Conservation (phyloP, 2,113 vertebrate species). For the Cranoglanis bouderius region DNA sequence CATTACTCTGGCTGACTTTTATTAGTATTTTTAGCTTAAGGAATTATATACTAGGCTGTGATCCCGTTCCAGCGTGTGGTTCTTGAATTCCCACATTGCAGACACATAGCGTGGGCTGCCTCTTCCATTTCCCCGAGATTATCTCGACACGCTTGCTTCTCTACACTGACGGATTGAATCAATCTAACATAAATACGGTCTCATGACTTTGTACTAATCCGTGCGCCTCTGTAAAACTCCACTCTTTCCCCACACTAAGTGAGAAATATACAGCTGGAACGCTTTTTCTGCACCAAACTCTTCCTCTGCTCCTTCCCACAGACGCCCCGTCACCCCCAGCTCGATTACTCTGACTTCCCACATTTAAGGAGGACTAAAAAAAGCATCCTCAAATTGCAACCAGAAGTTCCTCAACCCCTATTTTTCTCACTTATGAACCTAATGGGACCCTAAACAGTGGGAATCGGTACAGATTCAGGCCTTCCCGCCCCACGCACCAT, state of each 20-base stretch:
- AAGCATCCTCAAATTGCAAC: conserved; percentile 78
- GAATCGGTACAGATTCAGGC: conserved; percentile 42
- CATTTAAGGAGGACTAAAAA: conserved; percentile 79
- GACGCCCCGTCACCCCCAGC: conserved; percentile 64
- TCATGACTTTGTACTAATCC: conserved; percentile 67
- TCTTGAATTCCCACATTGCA: conserved; percentile 72
- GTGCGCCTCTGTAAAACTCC: conserved; percentile 55
- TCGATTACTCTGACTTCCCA: conserved; percentile 75
- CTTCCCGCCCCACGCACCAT: background rate
- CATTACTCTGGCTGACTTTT: background rate
- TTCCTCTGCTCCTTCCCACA: conserved; percentile 66
- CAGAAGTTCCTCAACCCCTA: conserved; percentile 67
- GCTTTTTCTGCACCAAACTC: conserved; percentile 61
- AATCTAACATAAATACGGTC: conserved; percentile 73
- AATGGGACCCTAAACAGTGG: conserved; percentile 61
- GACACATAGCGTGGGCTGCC: conserved; percentile 68
- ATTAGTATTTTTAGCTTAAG: background rate
- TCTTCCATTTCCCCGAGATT: conserved; percentile 74
- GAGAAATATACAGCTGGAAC: conserved; percentile 68
- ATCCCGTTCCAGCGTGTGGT: conserved; percentile 68
- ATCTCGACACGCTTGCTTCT: conserved; percentile 63
- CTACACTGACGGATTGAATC: conserved; percentile 68
- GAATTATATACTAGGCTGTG: conserved; percentile 39
- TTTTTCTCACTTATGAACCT: conserved; percentile 57
- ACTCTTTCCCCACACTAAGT: conserved; percentile 57